Evolutionary conservation across 2,113 vertebrate genomes (phyloP).

Genomic region (Grallaria varia): DNA sequence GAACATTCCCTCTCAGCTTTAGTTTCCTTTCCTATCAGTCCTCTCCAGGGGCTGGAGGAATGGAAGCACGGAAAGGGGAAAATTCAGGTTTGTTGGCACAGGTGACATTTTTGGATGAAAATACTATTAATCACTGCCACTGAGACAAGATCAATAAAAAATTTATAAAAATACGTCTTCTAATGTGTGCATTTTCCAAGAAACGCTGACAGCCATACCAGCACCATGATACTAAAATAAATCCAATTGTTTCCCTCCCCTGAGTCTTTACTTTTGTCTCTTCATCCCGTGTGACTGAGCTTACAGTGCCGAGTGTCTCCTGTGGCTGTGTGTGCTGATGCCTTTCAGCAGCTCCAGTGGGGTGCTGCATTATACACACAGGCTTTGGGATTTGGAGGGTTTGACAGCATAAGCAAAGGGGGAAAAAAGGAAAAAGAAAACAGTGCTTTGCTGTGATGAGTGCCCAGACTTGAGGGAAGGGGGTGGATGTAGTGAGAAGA

Average conservation of each 20-base stretch:
- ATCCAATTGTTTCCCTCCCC: not conserved
- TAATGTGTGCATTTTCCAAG: not conserved
- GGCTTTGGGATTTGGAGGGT: not conserved
- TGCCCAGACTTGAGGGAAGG: not conserved
- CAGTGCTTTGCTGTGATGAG: not conserved
- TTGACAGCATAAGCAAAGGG: not conserved
- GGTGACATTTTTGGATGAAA: not conserved
- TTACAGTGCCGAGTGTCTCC: not conserved
- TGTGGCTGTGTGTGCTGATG: not conserved
- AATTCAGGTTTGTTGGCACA: not conserved
- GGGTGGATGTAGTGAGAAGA: not conserved
- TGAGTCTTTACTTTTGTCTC: not conserved
- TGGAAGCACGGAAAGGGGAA: not conserved
- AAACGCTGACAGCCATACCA: not conserved
- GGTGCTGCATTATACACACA: not conserved
- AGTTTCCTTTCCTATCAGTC: not conserved
- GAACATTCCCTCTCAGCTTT: not conserved
- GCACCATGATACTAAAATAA: not conserved
- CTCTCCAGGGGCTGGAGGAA: not conserved
- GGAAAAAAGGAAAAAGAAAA: not conserved
- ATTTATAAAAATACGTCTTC: not conserved
- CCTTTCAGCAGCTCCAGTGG: not conserved
- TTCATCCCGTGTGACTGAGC: not conserved
- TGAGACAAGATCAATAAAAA: conserved; percentile 1
- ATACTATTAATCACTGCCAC: conserved; percentile 2